These are phyloP conservation scores for Neoaliturus tenellus DNA, from an alignment of 2,888 invertebrate species.

Conservation along the genomic window DNA sequence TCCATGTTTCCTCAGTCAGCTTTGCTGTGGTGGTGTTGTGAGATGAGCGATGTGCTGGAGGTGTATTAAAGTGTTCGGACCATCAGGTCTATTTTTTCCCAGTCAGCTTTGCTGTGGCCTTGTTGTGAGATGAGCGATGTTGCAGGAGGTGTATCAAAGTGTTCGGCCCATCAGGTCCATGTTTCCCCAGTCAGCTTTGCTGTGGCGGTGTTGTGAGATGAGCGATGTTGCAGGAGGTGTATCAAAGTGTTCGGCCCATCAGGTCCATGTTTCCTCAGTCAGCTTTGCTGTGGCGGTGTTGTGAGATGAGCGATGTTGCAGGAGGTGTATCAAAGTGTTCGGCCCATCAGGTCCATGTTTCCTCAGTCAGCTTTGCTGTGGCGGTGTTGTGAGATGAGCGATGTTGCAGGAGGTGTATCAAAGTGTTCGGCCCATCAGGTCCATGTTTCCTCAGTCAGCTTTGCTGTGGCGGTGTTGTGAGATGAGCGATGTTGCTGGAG, in stretches of 20 bases:
- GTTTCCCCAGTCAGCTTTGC: too few relatives aligned
- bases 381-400: constrained; percentile 6
- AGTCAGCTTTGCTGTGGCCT: too few relatives aligned
- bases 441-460: constrained; percentile 18
- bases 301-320: constrained; percentile 10
- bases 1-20: constrained; percentile 13
- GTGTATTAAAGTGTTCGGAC: too few relatives aligned
- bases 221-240: constrained; percentile 11
- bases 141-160: constrained; percentile 9
- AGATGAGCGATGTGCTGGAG: neutral
- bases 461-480: too few relatives aligned
- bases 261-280: constrained; percentile 1
- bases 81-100: too few relatives aligned
- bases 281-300: too few relatives aligned
- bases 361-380: too few relatives aligned
- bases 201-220: too few relatives aligned
- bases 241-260: constrained; percentile 26
- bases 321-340: constrained; percentile 13
- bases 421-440: constrained; percentile 6
- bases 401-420: constrained; percentile 23
- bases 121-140: constrained; percentile 10
- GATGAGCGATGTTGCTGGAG: neutral
- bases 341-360: constrained; percentile 12
- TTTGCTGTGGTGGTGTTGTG: too few relatives aligned
- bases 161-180: constrained; percentile 9